Conservation (phyloP, 2,888 invertebrate genomes). For the Drosophila mettleri region DNA sequence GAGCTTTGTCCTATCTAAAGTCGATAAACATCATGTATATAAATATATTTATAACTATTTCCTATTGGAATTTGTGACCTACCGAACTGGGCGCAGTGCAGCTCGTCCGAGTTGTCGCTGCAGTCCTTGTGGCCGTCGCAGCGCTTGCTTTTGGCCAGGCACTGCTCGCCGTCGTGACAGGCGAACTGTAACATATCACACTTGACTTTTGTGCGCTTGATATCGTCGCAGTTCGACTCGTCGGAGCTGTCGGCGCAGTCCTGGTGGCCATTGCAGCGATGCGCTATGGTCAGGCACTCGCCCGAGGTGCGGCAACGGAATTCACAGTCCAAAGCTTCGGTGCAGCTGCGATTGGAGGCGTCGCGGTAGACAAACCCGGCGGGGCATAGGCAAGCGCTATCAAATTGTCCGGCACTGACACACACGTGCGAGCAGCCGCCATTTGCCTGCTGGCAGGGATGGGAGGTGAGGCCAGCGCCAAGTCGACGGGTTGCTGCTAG, state of each 20-base stretch:
- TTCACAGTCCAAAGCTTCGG: constrained; percentile 86
- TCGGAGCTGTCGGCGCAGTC: constrained; percentile 88
- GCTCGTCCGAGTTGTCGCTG: constrained; percentile 87
- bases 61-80: constrained; percentile 21
- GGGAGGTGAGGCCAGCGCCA: constrained; percentile 69
- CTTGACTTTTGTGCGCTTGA: constrained; percentile 68
- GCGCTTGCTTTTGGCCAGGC: constrained; percentile 84
- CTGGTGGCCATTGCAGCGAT: constrained; percentile 87
- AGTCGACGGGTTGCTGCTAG: constrained; percentile 63
- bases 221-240: constrained; percentile 85
- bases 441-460: constrained; percentile 87
- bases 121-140: constrained; percentile 87
- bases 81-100: constrained; percentile 85
- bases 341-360: constrained; percentile 86
- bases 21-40: not conserved
- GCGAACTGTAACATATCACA: constrained; percentile 86
- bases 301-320: constrained; percentile 86
- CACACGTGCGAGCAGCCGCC: constrained; percentile 92
- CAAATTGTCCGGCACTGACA: constrained; percentile 85
- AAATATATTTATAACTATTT: not conserved
- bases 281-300: constrained; percentile 86
- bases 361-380: constrained; percentile 87
- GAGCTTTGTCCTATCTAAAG: constrained; percentile 69
- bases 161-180: constrained; percentile 86
- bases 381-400: constrained; percentile 88